Evolutionary conservation across 1,140 invertebrate species (phyloP).

Genomic region (Trachelipus rathkii): DNA sequence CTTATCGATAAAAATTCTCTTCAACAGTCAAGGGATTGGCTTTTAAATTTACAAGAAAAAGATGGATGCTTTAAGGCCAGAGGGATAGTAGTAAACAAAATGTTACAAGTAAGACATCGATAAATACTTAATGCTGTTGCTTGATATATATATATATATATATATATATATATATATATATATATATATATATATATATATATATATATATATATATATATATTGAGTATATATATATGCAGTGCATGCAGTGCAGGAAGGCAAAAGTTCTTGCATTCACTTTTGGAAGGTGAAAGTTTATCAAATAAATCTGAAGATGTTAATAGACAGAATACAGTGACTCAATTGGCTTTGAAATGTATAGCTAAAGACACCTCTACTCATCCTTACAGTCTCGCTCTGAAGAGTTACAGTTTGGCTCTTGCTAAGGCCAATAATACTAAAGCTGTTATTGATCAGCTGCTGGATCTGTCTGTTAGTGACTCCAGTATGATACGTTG

Average conservation of each 20-base stretch:
- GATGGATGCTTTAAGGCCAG: slow-evolving; percentile 36
- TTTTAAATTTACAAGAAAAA: slow-evolving; percentile 41
- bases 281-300: slow-evolving; percentile 30
- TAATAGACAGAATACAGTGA: background rate
- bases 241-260: too few species aligned
- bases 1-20: slow-evolving; percentile 59
- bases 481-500: slow-evolving; percentile 18
- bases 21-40: slow-evolving; percentile 52
- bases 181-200: too few species aligned
- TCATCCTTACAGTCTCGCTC: slow-evolving; percentile 71
- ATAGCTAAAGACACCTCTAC: slow-evolving; percentile 47
- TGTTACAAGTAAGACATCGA: slow-evolving; percentile 28
- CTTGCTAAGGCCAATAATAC: slow-evolving; percentile 66
- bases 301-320: background rate
- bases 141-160: too few species aligned
- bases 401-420: slow-evolving; percentile 72
- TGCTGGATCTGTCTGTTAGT: slow-evolving; percentile 18
- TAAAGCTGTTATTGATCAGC: slow-evolving; percentile 13
- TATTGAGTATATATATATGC: too few species aligned
- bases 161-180: too few species aligned
- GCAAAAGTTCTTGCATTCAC: slow-evolving; percentile 57
- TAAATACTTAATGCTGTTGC: too few species aligned
- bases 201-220: too few species aligned
- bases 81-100: slow-evolving; percentile 39
- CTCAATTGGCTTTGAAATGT: background rate